Conservation (phyloP, 2,113 vertebrate genomes). For the Oxyruncus cristatus region DNA sequence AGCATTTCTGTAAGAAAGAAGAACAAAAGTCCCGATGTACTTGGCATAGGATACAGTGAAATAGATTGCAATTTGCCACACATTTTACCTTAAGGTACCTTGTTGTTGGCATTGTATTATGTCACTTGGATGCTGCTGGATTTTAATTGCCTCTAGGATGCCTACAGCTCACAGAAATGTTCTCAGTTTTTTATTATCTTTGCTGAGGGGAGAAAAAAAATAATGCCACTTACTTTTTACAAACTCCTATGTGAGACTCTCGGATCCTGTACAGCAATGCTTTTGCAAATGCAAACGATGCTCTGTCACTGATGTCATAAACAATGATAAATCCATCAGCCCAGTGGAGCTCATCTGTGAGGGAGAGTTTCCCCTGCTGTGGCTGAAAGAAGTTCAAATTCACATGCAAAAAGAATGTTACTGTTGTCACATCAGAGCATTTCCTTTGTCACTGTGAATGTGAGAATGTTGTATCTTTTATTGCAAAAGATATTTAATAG, state of each 20-base stretch:
- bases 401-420: background rate
- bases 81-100: background rate
- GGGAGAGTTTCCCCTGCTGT: conserved; percentile 72
- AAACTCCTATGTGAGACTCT: conserved; percentile 71
- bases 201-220: background rate
- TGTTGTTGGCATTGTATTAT: background rate
- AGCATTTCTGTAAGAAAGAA: background rate
- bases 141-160: background rate
- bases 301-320: conserved; percentile 87
- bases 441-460: background rate
- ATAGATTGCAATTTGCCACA: background rate
- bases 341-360: conserved; percentile 82
- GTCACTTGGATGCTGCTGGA: background rate
- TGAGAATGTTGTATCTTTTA: background rate
- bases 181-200: background rate
- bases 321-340: conserved; percentile 88
- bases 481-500: background rate
- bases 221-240: conserved; percentile 77
- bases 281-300: conserved; percentile 85
- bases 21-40: background rate
- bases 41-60: background rate
- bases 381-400: conserved; percentile 55
- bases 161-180: background rate
- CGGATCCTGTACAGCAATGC: conserved; percentile 81
- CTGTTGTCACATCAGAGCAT: background rate